Evolutionary conservation across 1,140 invertebrate genomes (phyloP), one percentile per base, ranked within the genome.

Genomic region (Bombus waltoni): DNA sequence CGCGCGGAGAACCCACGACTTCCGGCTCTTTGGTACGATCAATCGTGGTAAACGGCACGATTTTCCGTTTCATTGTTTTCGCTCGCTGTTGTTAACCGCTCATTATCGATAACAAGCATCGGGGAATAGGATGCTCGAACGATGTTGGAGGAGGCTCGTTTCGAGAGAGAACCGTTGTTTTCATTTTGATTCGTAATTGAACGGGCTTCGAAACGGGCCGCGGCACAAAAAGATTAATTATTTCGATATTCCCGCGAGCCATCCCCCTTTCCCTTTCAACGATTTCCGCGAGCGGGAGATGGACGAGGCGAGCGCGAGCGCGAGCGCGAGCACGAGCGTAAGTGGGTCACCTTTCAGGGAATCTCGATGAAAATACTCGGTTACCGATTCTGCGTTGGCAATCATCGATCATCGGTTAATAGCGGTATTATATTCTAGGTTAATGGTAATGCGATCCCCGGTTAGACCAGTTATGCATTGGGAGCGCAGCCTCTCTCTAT

Each of bases 381-480:
- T 53, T 42, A 62, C 28, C 83, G 42, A 78, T 74, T 65, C 35
- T 53, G n/a, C 47, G 35, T 42, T 38, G 28, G 5, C 38, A 66
- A 42, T 62, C 65, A 71, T 83, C 80, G 81, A 86, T 82, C 86
- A 77, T 81, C 80, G 81, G 28, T 72, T 83, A 89, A 81, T 68
- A 74, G 79, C n/a, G 44, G 78, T 70, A 81, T 85, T 81, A 85
- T 85, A 85, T 81, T 81, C 71, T 81, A 81, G 70, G 70, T 81
- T 81, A 85, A 81, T 81, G 84, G 78, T 74, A 68, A 74, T 42
- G 78, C 71, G 79, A 81, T 66, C 78, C n/a, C 68, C 18, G 59
- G 71, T 76, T 70, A 72, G 68, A 40, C 57, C 72, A 71, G 59
- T 85, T 74, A 85, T 74, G 78, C 84, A 74, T 81, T 85, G 71